Evolutionary conservation across 2,888 invertebrate genomes (phyloP), one percentile per base, ranked within the genome.

Genomic region (Calephelis perditalis): DNA sequence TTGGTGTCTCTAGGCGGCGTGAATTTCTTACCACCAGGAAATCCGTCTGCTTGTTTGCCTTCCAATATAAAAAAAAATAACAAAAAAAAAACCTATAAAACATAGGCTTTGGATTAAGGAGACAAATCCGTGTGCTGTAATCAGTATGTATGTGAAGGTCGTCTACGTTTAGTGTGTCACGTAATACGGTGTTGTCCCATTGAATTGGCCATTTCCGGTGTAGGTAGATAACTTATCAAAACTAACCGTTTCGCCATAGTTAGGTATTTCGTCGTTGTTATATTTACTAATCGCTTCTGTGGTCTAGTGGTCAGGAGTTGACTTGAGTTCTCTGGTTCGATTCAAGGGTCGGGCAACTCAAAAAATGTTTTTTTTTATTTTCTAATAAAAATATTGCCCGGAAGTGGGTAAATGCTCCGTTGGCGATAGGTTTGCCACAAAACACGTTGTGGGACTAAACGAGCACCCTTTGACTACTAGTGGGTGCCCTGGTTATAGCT

Each of bases 171-270:
- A 47, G 12, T 47, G 12, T 15, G 47, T 47, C 47, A 47, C 47
- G 47, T 47, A 47, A 47, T 8, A 47, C 15, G 47, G 12, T 47
- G 15, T 47, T 47, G 47, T n/a, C 47, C 47, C 47, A 12, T 47
- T 12, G 7, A 15, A 47, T 47, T 47, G 47, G 12, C 47, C 12
- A 4, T 47, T 47, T 47, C 47, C 47, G 47, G 47, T 47, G 47
- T 2, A 47, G 47, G 47, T 7, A 47, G 47, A 47, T 47, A 47
- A 47, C 12, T 26, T 26, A n/a, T 12, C 47, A n/a, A 12, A 47
- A n/a, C 15, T 12, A 7, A 12, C 47, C 12, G 47, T 47, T 47
- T 47, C 15, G 47, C 47, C 12, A 47, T 47, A 47, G 12, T 15
- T 47, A 7, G 26, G 26, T 26, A 26, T 26, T 26, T 26, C 26